Base-by-base conservation (phyloP, 2,888 invertebrate species). In the Drosophila aldrichi region DNA sequence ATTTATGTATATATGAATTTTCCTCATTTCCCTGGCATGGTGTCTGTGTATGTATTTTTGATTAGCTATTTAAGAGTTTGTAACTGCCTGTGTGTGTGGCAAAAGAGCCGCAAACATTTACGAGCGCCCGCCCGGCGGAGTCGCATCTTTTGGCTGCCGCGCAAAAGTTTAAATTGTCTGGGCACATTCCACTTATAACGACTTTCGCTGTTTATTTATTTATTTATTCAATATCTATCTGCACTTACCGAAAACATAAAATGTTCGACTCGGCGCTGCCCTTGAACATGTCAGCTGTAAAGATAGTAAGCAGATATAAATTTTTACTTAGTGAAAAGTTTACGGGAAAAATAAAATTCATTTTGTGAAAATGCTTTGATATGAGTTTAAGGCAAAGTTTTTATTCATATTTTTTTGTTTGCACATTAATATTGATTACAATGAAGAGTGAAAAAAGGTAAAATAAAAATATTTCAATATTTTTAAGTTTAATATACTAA, bases 11-110 rank as follows among this genome's bases (percentile, higher is more conserved):
- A 12, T 70, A 72, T 81, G 46, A 69, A 59, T 70, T 59, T 70
- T 52, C 59, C 29, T 40, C 48, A 66, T 55, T 69, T 66, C 40
- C 34, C 54, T 38, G 44, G 38, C 60, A 34, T 41, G 60, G 40
- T 38, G 38, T 62, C 49, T 61, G 70, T 79, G 70, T 81, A 77
- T 87, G 89, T 86, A 78, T 89, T 84, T 89, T 89, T 89, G 89
- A 86, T 86, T 83, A 86, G 87, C 79, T 88, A 79, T 81, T 77
- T 75, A 77, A 64, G 68, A 72, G 58, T 63, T 51, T 18, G 67
- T 56, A 67, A 49, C 44, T 49, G 59, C 18, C 44, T 48, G 7
- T 59, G 32, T 74, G 59, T 72, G 58, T 34, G 25, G 14, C 36
- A 36, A 36, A 36, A 7, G 22, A 43, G 59, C 12, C 25, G 22